A percentile compares a stretch with the other conserved stretches of the same genome.
phyloP scores from a whole-genome alignment of 2,888 invertebrate genomes.

The Pachydiplax longipennis region DNA sequence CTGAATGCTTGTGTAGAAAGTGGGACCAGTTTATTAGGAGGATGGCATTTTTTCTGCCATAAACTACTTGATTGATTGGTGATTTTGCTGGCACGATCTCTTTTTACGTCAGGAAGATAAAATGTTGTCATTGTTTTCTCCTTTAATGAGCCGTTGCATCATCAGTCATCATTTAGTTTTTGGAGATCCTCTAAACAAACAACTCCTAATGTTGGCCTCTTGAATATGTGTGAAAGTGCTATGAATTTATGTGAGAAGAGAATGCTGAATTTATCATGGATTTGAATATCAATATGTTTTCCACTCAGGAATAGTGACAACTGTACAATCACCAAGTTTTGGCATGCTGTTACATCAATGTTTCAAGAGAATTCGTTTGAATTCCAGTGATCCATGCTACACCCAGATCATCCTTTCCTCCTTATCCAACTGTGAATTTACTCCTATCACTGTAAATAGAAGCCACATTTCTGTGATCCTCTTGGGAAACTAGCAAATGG shows the following conservation, averaged over 20 bases:
- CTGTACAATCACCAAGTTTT: not conserved
- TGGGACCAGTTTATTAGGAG: not conserved
- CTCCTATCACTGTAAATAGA: conserved; percentile 27
- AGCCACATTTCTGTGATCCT: conserved; percentile 37
- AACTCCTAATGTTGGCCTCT: not conserved
- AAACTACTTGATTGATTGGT: not conserved
- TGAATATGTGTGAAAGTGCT: not conserved
- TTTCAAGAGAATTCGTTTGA: not conserved
- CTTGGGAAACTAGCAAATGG: conserved; percentile 4
- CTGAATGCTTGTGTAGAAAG: not conserved
- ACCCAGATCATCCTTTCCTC: not conserved
- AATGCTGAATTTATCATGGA: not conserved
- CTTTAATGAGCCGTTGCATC: not conserved
- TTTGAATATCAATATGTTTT: not conserved
- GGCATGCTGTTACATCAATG: not conserved
- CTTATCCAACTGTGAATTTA: not conserved
- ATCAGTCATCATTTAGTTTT: not conserved
- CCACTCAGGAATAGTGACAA: not conserved
- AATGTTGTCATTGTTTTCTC: not conserved
- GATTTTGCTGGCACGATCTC: conserved; percentile 2
- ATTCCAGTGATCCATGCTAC: conserved; percentile 18
- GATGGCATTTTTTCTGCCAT: not conserved
- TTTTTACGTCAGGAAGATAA: not conserved
- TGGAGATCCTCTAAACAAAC: not conserved
- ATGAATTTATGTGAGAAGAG: not conserved